Base-by-base conservation (phyloP, 2,113 vertebrate genomes). In the Cygnus atratus region DNA sequence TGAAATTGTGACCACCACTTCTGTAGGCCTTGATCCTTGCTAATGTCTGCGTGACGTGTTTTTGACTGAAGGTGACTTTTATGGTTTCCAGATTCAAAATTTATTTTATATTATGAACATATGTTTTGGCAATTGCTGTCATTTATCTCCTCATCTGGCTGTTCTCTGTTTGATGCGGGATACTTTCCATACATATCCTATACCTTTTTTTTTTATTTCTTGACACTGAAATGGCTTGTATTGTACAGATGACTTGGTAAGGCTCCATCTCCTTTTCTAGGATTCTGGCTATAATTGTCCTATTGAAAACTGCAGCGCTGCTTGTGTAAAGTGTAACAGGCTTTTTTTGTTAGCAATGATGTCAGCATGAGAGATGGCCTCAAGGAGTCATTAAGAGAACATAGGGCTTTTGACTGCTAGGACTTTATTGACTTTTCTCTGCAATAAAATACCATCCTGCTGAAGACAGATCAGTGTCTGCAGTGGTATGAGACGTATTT, bases 341-440 rank as follows among this genome's bases (percentile, higher is more conserved):
- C 95, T 95, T 97, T 97, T 93, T 97, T 97, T 97, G 93, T 96
- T 96, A 87, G 94, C 65, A 72, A 89, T 98, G 97, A 98, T 96
- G 94, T 98, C 97, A 98, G 90, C 88, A 66, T 59, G 68, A 95
- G 82, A 93, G 92, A 96, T 97, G 76, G 96, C 97, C 97, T 97
- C 88, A 92, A 98, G 97, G 95, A 97, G 66, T 97, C 96, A 96
- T 97, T 98, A 96, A 96, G 96, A 97, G 97, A 97, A 97, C 96
- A 98, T 58, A 96, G 85, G 85, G 97, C 95, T 97, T 97, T 97
- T 97, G 96, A 97, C 52, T 95, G 71, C 50, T 76, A 81, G 62
- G 84, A 22, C 66, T 92, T 92, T 4, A 95, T 68, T 91, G 91
- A 93, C 84, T 95, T 97, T 97, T 95, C 91, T 96, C 93, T 41